phyloP scores from a whole-genome alignment of 1,140 invertebrate species.

The Neocloeon triangulifer region DNA sequence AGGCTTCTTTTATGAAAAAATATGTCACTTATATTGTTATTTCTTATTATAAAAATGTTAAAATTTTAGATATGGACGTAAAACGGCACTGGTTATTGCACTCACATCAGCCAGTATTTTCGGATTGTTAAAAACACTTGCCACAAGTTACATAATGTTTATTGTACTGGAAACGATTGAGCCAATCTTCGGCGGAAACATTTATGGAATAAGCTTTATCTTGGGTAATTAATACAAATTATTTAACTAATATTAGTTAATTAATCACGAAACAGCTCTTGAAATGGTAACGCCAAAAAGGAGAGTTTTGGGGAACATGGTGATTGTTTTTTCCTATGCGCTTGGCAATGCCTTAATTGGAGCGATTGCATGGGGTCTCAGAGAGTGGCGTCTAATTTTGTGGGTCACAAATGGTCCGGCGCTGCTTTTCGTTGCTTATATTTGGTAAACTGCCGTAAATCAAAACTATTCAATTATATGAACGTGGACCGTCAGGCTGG shows the following conservation, averaged over 20 bases:
- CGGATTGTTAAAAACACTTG: not conserved
- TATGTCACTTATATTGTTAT: too few species aligned
- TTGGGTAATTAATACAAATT: not conserved
- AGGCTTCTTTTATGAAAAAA: too few species aligned
- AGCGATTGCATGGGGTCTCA: not conserved
- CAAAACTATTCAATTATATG: too few species aligned
- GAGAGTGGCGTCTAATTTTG: not conserved
- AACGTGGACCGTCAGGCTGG: constrained; percentile 11
- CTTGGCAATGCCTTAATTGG: not conserved
- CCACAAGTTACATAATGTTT: not conserved
- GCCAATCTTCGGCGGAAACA: not conserved
- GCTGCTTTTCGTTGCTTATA: not conserved
- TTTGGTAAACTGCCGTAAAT: too few species aligned
- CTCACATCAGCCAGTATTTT: too few species aligned
- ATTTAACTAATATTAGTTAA: too few species aligned
- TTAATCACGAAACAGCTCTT: too few species aligned
- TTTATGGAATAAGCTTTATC: not conserved
- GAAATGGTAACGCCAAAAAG: not conserved
- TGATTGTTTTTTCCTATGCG: not conserved
- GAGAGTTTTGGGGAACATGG: not conserved
- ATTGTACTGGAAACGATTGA: not conserved
- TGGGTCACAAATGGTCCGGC: not conserved
- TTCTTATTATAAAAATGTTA: too few species aligned
- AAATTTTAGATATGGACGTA: too few species aligned
- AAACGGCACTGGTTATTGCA: too few species aligned